A percentile compares a stretch with the other conserved stretches of the same genome.
phyloP scores from a whole-genome alignment of 2,797 vertebrate genomes.

The Thamnophis elegans region DNA sequence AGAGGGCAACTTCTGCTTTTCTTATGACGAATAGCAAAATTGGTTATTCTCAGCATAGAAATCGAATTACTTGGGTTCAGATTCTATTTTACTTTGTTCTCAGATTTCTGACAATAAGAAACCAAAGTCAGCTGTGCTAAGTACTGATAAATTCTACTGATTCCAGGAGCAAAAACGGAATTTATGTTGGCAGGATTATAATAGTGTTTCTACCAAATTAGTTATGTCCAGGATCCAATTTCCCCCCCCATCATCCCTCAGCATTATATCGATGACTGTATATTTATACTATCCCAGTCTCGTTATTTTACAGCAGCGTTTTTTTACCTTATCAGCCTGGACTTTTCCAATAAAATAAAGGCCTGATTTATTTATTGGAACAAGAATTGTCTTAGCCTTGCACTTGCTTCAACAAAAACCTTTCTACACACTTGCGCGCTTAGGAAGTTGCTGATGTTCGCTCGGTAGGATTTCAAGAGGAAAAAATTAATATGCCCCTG shows the following conservation, averaged over 20 bases:
- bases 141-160: neutral
- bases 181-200: neutral
- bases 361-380: slow-evolving; percentile 13
- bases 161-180: neutral
- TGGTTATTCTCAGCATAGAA: neutral
- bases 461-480: slow-evolving; percentile 32
- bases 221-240: neutral
- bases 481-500: slow-evolving; percentile 47
- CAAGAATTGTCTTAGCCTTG: neutral
- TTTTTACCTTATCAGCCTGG: slow-evolving; percentile 1
- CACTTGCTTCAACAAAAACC: slow-evolving; percentile 25
- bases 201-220: neutral
- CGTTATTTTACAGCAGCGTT: neutral
- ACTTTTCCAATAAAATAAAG: neutral
- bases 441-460: slow-evolving; percentile 17
- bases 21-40: neutral
- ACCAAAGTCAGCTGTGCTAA: neutral
- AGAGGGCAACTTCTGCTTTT: neutral
- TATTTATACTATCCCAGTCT: neutral
- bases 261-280: neutral
- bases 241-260: slow-evolving; percentile 37
- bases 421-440: slow-evolving; percentile 6
- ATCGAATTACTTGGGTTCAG: neutral
- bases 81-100: neutral
- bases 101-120: neutral